Percentiles rank a stretch among this genome's conserved stretches.
phyloP scores from a whole-genome alignment of 2,113 vertebrate genomes.

The Fulmarus glacialis region DNA sequence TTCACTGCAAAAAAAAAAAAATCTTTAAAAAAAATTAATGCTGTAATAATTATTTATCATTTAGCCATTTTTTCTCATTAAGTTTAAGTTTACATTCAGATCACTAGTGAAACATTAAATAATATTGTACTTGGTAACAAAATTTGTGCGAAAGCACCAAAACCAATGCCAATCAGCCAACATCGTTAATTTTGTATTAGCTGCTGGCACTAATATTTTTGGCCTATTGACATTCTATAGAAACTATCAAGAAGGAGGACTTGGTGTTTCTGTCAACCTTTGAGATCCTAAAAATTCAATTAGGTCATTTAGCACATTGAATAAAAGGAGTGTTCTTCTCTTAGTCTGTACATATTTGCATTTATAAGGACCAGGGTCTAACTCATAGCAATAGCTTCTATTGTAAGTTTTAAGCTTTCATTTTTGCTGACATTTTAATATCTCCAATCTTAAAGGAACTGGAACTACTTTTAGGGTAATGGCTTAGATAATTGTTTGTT shows the following conservation, averaged over 20 bases:
- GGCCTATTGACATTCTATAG: neutral
- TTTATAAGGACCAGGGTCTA: neutral
- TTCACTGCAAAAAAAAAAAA: neutral
- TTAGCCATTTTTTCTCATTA: neutral
- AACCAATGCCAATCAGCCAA: neutral
- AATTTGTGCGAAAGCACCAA: neutral
- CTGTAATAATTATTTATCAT: neutral
- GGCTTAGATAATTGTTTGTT: neutral
- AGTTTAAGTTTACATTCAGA: neutral
- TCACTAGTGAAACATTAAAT: neutral
- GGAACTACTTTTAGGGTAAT: neutral
- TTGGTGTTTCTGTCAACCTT: neutral
- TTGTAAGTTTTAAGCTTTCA: neutral
- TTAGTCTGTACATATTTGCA: neutral
- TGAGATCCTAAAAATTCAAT: neutral
- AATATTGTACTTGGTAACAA: neutral
- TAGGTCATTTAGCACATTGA: neutral
- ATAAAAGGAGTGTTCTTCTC: neutral
- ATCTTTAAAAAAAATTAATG: neutral
- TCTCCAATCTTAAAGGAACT: neutral
- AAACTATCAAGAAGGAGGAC: neutral
- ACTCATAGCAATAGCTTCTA: neutral
- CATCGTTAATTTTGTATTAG: neutral
- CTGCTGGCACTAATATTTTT: neutral
- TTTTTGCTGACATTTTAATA: neutral